A percentile compares a stretch with the other conserved stretches of the same genome.
Evolutionary conservation across 2,113 vertebrate species (phyloP).

Genomic region (Nothocercus julius): DNA sequence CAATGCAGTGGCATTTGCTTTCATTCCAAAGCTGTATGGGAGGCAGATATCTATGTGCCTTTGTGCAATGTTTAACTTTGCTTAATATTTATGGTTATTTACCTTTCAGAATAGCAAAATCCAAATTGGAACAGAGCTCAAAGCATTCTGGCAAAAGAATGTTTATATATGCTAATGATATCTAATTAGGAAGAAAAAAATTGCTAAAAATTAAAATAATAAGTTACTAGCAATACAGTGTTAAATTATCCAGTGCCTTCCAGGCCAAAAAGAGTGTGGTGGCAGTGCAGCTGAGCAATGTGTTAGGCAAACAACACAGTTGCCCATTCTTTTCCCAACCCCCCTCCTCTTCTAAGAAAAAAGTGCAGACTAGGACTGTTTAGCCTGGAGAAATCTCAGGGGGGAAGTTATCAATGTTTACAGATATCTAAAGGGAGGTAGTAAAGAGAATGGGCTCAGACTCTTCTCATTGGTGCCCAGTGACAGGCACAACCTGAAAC

Average conservation of each 20-base stretch:
- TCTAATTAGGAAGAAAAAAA: slow-evolving; percentile 14
- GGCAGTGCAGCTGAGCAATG: not conserved
- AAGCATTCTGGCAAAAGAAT: not conserved
- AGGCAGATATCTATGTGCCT: not conserved
- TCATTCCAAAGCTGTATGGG: not conserved
- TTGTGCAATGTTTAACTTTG: not conserved
- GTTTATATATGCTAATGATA: not conserved
- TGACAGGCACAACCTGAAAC: not conserved
- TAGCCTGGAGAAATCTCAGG: not conserved
- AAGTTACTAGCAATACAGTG: not conserved
- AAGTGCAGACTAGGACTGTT: not conserved
- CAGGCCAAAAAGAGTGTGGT: not conserved
- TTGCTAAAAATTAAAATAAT: not conserved
- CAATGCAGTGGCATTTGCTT: not conserved
- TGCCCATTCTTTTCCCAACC: not conserved
- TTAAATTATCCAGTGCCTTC: not conserved
- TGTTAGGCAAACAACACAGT: not conserved
- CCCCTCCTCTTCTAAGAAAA: not conserved
- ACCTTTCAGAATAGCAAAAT: not conserved
- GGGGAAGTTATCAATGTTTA: not conserved
- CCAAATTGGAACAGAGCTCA: not conserved
- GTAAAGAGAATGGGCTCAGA: not conserved
- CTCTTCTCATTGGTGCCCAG: not conserved
- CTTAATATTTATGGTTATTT: slow-evolving; percentile 6
- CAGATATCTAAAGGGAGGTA: not conserved